A percentile compares a stretch with the other conserved stretches of the same genome.
Conservation (phyloP, 1,140 invertebrate genomes). For the Drosophila auraria region DNA sequence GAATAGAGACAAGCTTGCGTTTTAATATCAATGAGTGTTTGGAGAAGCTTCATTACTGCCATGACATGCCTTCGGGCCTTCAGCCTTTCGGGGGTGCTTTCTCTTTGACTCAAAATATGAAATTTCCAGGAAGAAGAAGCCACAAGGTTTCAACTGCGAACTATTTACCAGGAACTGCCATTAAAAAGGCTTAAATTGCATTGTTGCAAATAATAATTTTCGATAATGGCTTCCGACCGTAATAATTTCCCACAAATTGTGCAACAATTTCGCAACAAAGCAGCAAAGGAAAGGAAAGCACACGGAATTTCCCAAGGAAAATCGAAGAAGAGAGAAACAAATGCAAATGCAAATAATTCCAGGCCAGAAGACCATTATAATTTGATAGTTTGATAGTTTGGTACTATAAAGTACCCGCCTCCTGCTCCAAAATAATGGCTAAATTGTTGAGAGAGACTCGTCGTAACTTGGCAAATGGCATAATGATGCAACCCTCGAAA, state of each 20-base stretch:
- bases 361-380: neutral
- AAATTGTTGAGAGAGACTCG: neutral
- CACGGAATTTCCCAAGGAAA: neutral
- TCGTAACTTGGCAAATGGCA: constrained; percentile 19
- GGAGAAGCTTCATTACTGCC: no score
- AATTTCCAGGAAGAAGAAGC: no score
- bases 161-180: neutral
- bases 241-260: neutral
- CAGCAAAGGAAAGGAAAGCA: neutral
- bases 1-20: neutral
- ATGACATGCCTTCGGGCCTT: no score
- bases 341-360: neutral
- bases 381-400: neutral
- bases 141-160: no score
- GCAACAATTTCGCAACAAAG: neutral
- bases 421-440: neutral
- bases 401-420: neutral
- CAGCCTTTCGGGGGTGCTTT: no score
- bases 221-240: neutral
- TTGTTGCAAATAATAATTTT: neutral
- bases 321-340: neutral
- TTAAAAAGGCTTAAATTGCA: neutral
- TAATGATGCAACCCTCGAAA: constrained; percentile 22
- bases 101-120: neutral
- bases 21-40: neutral